Conservation (phyloP, 2,888 invertebrate species). For the Limnephilus rhombicus region DNA sequence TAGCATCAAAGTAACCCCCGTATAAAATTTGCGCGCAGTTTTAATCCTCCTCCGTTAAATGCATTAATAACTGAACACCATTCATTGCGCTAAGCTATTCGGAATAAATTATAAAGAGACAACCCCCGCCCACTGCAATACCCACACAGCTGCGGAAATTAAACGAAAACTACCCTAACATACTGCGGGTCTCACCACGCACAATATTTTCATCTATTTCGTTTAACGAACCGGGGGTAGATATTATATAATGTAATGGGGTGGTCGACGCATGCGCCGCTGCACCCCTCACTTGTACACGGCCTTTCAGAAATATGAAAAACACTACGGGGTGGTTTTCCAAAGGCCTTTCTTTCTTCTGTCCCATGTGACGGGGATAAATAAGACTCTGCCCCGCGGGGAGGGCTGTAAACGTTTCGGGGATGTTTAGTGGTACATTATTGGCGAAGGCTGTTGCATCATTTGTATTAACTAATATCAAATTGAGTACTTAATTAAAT, state of each 20-base stretch:
- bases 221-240: slow-evolving; percentile 60
- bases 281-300: slow-evolving; percentile 45
- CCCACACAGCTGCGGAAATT: slow-evolving; percentile 33
- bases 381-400: slow-evolving; percentile 49
- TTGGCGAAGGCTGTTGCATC: slow-evolving; percentile 37
- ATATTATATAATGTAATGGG: slow-evolving; percentile 65
- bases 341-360: slow-evolving; percentile 48
- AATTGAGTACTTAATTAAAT: background rate
- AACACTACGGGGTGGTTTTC: slow-evolving; percentile 51
- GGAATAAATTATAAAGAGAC: slow-evolving; percentile 41
- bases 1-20: background rate
- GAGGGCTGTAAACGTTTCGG: slow-evolving; percentile 51
- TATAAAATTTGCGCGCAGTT: slow-evolving; percentile 32
- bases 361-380: slow-evolving; percentile 47
- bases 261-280: slow-evolving; percentile 50
- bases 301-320: slow-evolving; percentile 37
- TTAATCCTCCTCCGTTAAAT: slow-evolving; percentile 22
- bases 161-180: slow-evolving; percentile 47
- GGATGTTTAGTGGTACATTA: slow-evolving; percentile 34
- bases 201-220: slow-evolving; percentile 63
- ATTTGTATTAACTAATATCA: background rate
- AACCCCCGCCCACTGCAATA: slow-evolving; percentile 3
- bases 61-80: slow-evolving; percentile 32
- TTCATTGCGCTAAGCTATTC: slow-evolving; percentile 48
- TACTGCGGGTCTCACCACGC: slow-evolving; percentile 28